Conservation (phyloP, 2,888 invertebrate genomes). For the Diabrotica balteata region DNA sequence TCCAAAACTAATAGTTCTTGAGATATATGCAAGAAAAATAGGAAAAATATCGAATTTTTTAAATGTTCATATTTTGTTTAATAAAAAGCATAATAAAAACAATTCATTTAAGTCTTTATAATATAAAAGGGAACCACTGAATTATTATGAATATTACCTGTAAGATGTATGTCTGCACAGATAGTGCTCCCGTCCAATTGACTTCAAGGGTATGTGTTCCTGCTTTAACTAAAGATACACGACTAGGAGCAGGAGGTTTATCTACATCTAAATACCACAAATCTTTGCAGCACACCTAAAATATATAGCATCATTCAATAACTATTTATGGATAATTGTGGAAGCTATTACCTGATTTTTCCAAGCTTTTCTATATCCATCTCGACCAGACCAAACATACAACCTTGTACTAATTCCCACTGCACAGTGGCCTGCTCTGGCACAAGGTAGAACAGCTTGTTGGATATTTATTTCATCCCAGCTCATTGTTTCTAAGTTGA, state of each 20-base stretch:
- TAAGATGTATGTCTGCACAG: conserved; percentile 92
- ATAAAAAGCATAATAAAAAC: too few species aligned
- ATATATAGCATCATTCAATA: conserved; percentile 9
- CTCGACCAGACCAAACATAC: conserved; percentile 99
- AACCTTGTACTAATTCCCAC: conserved; percentile 94
- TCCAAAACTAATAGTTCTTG: too few species aligned
- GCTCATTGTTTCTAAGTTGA: conserved; percentile 90
- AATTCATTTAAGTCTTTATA: too few species aligned
- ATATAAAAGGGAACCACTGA: too few species aligned
- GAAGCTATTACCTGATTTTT: conserved; percentile 85
- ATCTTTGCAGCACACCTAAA: conserved; percentile 91
- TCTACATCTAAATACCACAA: conserved; percentile 95
- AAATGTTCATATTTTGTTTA: too few species aligned
- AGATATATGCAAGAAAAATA: too few species aligned
- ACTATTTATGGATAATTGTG: too few species aligned
- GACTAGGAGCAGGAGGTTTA: conserved; percentile 87
- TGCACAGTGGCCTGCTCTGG: conserved; percentile 97
- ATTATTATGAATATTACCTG: conserved; percentile 63
- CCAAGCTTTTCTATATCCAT: conserved; percentile 99
- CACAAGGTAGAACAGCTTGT: conserved; percentile 91
- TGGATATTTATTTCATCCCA: conserved; percentile 93
- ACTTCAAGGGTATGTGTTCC: conserved; percentile 94
- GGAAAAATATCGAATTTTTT: too few species aligned
- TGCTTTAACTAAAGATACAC: conserved; percentile 93
- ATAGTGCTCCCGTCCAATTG: conserved; percentile 90